A percentile compares a stretch with the other conserved stretches of the same genome.
These are phyloP conservation scores for Cosmia trapezina DNA, from an alignment of 2,888 invertebrate genomes.

Conservation along the genomic window DNA sequence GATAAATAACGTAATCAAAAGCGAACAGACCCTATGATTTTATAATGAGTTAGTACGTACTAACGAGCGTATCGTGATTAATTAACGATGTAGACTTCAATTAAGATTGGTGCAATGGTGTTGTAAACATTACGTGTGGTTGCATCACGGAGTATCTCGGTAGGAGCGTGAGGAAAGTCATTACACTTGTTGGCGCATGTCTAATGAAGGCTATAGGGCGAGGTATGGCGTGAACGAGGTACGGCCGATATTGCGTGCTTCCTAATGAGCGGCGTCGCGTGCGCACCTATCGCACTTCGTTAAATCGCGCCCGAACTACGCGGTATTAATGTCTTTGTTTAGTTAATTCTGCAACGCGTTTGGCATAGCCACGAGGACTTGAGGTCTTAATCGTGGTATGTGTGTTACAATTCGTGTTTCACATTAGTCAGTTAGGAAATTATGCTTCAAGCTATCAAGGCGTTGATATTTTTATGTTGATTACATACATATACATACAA, in stretches of 20 bases:
- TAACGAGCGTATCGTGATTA: slow-evolving; percentile 69
- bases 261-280: slow-evolving; percentile 88
- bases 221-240: slow-evolving; percentile 61
- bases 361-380: slow-evolving; percentile 57
- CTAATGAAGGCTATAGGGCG: slow-evolving; percentile 79
- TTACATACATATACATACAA: too few relatives aligned
- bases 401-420: slow-evolving; percentile 47
- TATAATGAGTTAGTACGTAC: slow-evolving; percentile 62
- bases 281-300: slow-evolving; percentile 83
- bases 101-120: slow-evolving; percentile 65
- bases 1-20: slow-evolving; percentile 49
- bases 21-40: slow-evolving; percentile 59
- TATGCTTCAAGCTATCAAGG: slow-evolving; percentile 9
- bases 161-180: slow-evolving; percentile 76
- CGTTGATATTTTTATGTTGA: slow-evolving; percentile 4
- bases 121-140: slow-evolving; percentile 54
- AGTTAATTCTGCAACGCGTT: slow-evolving; percentile 70
- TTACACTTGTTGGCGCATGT: slow-evolving; percentile 78
- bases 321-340: slow-evolving; percentile 76
- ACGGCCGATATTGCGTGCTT: slow-evolving; percentile 81
- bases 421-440: slow-evolving; percentile 16
- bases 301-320: slow-evolving; percentile 84
- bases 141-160: slow-evolving; percentile 47
- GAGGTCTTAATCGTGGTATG: slow-evolving; percentile 52
- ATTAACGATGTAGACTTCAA: slow-evolving; percentile 62